phyloP scores from a whole-genome alignment of 2,888 invertebrate species.

The Ceratothoa steindachneri region DNA sequence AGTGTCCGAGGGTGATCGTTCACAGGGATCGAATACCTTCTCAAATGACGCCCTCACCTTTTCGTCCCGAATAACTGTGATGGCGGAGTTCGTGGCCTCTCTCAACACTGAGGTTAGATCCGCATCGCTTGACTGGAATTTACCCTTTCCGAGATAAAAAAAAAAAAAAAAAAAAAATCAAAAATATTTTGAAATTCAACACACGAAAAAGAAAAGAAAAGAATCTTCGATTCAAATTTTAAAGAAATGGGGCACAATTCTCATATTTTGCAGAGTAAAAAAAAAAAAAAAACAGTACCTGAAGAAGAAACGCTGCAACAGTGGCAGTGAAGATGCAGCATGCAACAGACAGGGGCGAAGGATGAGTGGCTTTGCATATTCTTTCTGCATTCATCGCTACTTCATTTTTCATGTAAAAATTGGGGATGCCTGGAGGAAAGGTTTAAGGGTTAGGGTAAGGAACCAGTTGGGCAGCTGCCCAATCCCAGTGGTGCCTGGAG shows the following conservation, averaged over 20 bases:
- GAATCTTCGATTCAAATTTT: too few relatives aligned
- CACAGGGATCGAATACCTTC: background rate
- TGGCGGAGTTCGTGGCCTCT: background rate
- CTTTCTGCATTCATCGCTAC: constrained; percentile 49
- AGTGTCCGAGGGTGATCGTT: background rate
- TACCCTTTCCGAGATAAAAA: background rate
- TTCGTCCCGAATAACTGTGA: background rate
- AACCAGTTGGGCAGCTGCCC: too few relatives aligned
- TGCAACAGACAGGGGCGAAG: constrained; percentile 51
- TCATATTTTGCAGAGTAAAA: too few relatives aligned
- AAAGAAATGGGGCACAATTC: too few relatives aligned
- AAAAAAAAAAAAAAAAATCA: too few relatives aligned
- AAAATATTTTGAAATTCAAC: too few relatives aligned
- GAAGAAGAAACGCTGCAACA: constrained; percentile 52
- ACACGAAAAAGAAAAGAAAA: too few relatives aligned
- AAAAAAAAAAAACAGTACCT: too few relatives aligned
- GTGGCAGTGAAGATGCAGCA: constrained; percentile 51
- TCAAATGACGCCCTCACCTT: background rate
- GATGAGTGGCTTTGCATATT: constrained; percentile 53
- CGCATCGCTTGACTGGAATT: background rate
- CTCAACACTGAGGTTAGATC: background rate
- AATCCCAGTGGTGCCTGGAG: too few relatives aligned
- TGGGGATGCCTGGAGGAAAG: constrained; percentile 48
- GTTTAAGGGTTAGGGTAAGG: too few relatives aligned
- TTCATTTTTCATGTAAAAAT: constrained; percentile 49